Percentiles rank a stretch among this genome's conserved stretches.
These are phyloP conservation scores for Mormyrus lacerda DNA, from an alignment of 2,113 vertebrate species.

Conservation along the genomic window DNA sequence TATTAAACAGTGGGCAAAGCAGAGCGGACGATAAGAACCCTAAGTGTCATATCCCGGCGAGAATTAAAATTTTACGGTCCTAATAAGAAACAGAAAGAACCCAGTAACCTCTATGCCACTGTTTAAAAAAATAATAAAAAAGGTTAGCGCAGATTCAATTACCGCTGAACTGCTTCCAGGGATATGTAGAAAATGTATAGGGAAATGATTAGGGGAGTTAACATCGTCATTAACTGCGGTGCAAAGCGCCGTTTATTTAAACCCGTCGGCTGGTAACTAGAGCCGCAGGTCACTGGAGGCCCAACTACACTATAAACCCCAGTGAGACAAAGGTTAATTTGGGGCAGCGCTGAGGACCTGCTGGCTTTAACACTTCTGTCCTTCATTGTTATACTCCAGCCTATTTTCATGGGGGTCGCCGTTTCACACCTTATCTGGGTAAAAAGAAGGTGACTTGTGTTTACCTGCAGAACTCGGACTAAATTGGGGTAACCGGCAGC, in stretches of 20 bases:
- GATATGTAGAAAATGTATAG: constrained; percentile 36
- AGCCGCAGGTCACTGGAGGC: constrained; percentile 42
- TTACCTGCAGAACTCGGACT: neutral
- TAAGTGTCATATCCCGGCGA: constrained; percentile 31
- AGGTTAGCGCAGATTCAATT: constrained; percentile 55
- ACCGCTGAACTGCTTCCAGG: constrained; percentile 40
- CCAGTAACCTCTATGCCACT: constrained; percentile 41
- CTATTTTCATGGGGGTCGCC: neutral
- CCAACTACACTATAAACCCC: constrained; percentile 33
- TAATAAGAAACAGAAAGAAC: constrained; percentile 46
- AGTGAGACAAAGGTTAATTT: constrained; percentile 28
- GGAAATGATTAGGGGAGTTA: constrained; percentile 39
- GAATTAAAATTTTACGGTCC: constrained; percentile 49
- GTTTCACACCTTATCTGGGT: neutral
- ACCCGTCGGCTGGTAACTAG: constrained; percentile 40
- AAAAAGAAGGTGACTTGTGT: neutral
- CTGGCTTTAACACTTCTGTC: neutral
- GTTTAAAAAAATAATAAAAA: constrained; percentile 18
- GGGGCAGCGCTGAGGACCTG: neutral
- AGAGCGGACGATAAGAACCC: constrained; percentile 35
- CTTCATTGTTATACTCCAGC: neutral
- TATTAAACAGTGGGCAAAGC: constrained; percentile 40
- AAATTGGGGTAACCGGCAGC: neutral
- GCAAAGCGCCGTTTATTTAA: constrained; percentile 38
- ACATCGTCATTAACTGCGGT: constrained; percentile 47